Conservation (phyloP, 2,888 invertebrate genomes). For the Agonopterix arenella region DNA sequence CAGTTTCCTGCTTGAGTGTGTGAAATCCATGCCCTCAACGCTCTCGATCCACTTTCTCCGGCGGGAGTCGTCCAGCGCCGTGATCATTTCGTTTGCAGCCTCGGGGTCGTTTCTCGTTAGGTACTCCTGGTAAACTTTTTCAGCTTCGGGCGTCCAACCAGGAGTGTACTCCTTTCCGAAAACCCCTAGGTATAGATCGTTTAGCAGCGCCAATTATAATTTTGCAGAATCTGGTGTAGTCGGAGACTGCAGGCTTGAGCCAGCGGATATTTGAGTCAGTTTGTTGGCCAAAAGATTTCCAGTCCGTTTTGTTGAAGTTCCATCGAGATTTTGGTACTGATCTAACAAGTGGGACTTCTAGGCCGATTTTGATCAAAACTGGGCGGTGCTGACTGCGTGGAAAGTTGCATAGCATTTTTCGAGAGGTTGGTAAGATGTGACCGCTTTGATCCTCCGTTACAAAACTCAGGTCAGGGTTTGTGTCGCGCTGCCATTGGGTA, state of each 20-base stretch:
- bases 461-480: background rate
- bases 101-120: background rate
- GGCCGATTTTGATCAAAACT: background rate
- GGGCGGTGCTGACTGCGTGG: background rate
- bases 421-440: background rate
- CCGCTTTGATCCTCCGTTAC: background rate
- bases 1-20: too few species aligned
- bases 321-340: background rate
- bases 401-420: background rate
- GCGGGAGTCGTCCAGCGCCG: background rate
- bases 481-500: background rate
- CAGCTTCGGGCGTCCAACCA: background rate
- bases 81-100: background rate
- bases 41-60: too few species aligned
- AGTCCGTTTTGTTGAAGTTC: background rate
- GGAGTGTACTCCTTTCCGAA: background rate
- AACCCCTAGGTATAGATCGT: background rate
- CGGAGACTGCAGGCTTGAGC: background rate
- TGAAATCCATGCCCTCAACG: too few species aligned
- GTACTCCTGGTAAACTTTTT: background rate
- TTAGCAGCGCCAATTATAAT: background rate
- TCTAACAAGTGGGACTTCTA: background rate
- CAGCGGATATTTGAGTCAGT: background rate
- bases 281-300: background rate
- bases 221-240: background rate